A percentile compares a stretch with the other conserved stretches of the same genome.
Conservation (phyloP, 2,797 vertebrate species). For the Neolamprologus multifasciatus region DNA sequence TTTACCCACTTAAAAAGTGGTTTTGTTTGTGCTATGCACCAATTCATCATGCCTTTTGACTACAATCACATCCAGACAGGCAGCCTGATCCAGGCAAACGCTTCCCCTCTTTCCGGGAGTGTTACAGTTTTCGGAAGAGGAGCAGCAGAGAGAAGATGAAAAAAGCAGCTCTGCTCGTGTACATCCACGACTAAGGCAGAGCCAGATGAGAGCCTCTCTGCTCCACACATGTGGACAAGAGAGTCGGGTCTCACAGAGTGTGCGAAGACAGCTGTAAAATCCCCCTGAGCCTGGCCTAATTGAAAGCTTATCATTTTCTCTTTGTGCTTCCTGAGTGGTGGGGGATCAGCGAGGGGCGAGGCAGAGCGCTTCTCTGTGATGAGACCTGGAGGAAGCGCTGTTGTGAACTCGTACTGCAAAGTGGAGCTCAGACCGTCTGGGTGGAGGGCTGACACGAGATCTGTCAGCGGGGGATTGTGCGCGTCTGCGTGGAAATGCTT, state of each 20-base stretch:
- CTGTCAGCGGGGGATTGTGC: constrained; percentile 57
- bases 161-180: constrained; percentile 17
- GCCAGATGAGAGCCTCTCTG: constrained; percentile 63
- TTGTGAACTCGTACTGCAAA: constrained; percentile 33
- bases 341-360: constrained; percentile 13
- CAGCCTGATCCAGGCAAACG: background rate
- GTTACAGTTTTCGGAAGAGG: constrained; percentile 40
- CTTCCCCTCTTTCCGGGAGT: constrained; percentile 30
- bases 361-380: constrained; percentile 16
- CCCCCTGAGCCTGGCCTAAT: constrained; percentile 69
- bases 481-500: constrained; percentile 41
- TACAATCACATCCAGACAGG: constrained; percentile 53
- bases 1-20: constrained; percentile 40
- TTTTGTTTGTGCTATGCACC: constrained; percentile 8
- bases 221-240: constrained; percentile 64
- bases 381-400: constrained; percentile 55
- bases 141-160: constrained; percentile 14
- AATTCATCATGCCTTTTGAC: constrained; percentile 38
- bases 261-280: constrained; percentile 74
- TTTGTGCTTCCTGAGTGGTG: constrained; percentile 64
- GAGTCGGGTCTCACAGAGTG: constrained; percentile 50
- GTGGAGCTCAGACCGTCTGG: constrained; percentile 39
- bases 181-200: constrained; percentile 43
- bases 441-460: constrained; percentile 46
- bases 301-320: constrained; percentile 76